Percentiles rank a stretch among this genome's conserved stretches.
These are phyloP conservation scores for Cryptosula pallasiana DNA, from an alignment of 2,888 invertebrate species.

Conservation along the genomic window DNA sequence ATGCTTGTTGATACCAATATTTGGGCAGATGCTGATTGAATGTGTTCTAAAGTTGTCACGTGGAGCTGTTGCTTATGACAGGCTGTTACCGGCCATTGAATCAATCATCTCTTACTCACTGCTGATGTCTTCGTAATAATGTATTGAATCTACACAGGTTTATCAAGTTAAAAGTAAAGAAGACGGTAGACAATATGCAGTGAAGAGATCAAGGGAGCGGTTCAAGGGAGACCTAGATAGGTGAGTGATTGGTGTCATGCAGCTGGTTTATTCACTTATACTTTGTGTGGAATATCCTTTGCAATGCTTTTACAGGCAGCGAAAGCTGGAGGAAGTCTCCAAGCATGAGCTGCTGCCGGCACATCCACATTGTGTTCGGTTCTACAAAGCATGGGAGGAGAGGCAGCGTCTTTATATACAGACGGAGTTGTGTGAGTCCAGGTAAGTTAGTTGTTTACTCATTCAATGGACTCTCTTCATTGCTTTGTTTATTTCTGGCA, in stretches of 20 bases:
- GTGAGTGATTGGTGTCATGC: slow-evolving; percentile 34
- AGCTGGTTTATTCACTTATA: not conserved
- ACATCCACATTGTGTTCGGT: slow-evolving; percentile 65
- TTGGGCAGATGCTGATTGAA: not conserved
- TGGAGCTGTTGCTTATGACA: no score
- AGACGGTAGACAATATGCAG: slow-evolving; percentile 65
- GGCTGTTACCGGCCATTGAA: no score
- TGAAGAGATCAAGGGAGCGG: slow-evolving; percentile 64
- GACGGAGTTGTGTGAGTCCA: slow-evolving; percentile 66
- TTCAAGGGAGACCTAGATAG: slow-evolving; percentile 61
- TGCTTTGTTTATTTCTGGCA: no score
- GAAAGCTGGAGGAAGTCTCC: slow-evolving; percentile 63
- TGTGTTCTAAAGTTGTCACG: slow-evolving; percentile 5
- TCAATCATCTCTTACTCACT: not conserved
- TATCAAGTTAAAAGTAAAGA: slow-evolving; percentile 64
- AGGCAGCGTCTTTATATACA: slow-evolving; percentile 64
- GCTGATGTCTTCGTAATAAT: no score
- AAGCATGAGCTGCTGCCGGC: slow-evolving; percentile 66
- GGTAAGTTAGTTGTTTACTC: no score
- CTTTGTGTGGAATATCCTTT: not conserved
- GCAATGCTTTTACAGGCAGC: slow-evolving; percentile 44
- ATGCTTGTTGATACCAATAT: not conserved
- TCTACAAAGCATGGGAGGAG: slow-evolving; percentile 71
- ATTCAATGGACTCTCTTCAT: no score
- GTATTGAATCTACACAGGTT: slow-evolving; percentile 58